A percentile compares a stretch with the other conserved stretches of the same genome.
phyloP scores from a whole-genome alignment of 2,797 vertebrate genomes.

The Buceros bicornis region DNA sequence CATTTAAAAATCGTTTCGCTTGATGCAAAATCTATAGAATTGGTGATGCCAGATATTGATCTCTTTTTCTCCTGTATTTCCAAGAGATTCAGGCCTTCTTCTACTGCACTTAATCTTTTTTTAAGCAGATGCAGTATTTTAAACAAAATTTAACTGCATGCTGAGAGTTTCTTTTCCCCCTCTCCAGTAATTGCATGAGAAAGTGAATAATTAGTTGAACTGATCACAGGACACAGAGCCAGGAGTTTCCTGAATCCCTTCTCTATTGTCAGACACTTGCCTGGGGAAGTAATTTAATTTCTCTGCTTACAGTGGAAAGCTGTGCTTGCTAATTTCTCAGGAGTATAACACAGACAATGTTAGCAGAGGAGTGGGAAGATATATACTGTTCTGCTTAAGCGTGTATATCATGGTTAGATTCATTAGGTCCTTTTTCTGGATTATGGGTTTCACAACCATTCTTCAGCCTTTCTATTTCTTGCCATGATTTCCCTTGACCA shows the following conservation, averaged over 20 bases:
- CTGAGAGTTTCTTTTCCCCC: neutral
- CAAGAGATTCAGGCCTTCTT: neutral
- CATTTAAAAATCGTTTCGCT: neutral
- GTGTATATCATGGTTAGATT: neutral
- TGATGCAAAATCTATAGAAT: constrained; percentile 1
- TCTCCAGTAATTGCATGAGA: neutral
- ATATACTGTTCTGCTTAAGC: neutral
- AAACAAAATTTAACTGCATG: neutral
- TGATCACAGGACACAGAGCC: neutral
- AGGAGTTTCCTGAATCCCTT: neutral
- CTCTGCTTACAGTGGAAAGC: constrained; percentile 8
- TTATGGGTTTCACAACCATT: neutral
- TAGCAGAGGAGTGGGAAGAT: neutral
- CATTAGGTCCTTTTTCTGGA: neutral
- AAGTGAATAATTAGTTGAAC: neutral
- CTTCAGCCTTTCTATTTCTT: neutral
- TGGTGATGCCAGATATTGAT: constrained; percentile 36
- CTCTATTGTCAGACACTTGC: constrained; percentile 40
- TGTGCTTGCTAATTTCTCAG: constrained; percentile 21
- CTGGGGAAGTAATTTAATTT: constrained; percentile 39
- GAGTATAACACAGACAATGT: neutral
- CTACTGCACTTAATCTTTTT: neutral
- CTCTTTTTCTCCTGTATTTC: neutral
- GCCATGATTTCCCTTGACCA: neutral
- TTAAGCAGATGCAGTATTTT: neutral